Base-by-base conservation (phyloP, 2,888 invertebrate species). In the Lamellibrachia satsuma region DNA sequence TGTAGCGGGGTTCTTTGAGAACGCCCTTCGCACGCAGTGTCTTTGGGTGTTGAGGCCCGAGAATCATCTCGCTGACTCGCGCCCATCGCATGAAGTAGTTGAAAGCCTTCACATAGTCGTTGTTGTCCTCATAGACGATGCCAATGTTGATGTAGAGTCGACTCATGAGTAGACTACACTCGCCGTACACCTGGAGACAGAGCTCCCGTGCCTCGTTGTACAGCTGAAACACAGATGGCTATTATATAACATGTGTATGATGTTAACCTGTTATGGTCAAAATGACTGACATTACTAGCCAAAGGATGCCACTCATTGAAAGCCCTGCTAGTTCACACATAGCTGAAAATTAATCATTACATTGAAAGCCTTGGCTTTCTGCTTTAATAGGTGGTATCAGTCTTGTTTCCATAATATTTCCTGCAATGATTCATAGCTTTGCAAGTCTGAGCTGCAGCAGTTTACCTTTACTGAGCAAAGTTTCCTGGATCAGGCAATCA, bases 131-230 rank as follows among this genome's bases (percentile, higher is more conserved):
- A 91, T 96, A 96, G 11, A 96, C 96, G 90, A 96, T 96, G 90
- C 96, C 96, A 91, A 96, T 96, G 94, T 96, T 96, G 94, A 96
- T 96, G 94, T 96, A 96, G 55, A 96, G 95, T 92, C 96, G 94
- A 27, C 96, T 95, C 52, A 95, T 96, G 52, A 96, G 95, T 22
- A 96, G 95, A 93, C 96, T 96, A 92, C 95, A 95, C 94, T 96
- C 96, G 22, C 96, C 96, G 93, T 96, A 96, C 95, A 96, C 96
- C 94, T 96, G 96, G 95, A 95, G 95, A 93, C 96, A 95, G 92
- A 96, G 94, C 92, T 96, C 96, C 95, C 96, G 95, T 0, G 96
- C 96, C 92, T 96, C 94, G 92, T 96, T 96, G 94, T 96, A 96
- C 91, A 95, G 94, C 96, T 96, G 95, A 52, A 95, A 95, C 22